phyloP scores from a whole-genome alignment of 92 coral and sea anemone genomes.

The Palythoa caribaeorum region DNA sequence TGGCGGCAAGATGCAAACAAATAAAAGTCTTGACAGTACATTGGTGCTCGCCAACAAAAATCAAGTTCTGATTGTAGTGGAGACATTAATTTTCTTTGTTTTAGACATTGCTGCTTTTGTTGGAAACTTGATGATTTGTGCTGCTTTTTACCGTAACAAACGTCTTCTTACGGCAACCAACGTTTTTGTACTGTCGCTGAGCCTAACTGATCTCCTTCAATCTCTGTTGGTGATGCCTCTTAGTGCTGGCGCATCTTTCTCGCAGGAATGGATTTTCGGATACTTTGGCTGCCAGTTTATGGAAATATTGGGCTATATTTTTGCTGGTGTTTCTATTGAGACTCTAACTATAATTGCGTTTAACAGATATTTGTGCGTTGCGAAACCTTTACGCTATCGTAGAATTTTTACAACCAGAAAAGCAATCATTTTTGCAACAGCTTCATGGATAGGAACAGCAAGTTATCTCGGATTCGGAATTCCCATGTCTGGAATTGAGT shows the following conservation, averaged over 20 bases:
- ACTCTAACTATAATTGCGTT: conserved; percentile 27
- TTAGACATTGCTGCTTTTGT: conserved; percentile 28
- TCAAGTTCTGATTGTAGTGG: conserved; percentile 11
- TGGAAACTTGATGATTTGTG: conserved; percentile 20
- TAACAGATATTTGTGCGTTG: conserved; percentile 28
- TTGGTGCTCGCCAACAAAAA: not conserved
- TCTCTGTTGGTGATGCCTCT: conserved; percentile 20
- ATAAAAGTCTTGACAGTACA: not conserved
- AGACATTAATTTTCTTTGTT: not conserved
- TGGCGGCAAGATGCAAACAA: not conserved
- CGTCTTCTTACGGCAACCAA: conserved; percentile 23
- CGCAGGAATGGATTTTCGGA: conserved; percentile 20
- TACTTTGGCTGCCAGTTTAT: conserved; percentile 21
- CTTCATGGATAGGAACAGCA: conserved; percentile 3
- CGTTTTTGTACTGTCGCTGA: not conserved
- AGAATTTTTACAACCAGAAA: conserved; percentile 18
- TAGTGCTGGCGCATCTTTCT: not conserved
- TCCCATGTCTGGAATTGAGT: conserved; percentile 26
- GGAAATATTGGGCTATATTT: conserved; percentile 22
- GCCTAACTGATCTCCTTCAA: conserved; percentile 28
- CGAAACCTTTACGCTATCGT: conserved; percentile 13
- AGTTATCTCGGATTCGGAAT: conserved; percentile 2
- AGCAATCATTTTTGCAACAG: not conserved
- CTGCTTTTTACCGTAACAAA: conserved; percentile 9
- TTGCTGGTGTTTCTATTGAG: conserved; percentile 27